Evolutionary conservation across 2,113 vertebrate genomes (phyloP).

Genomic region (Ptilonorhynchus violaceus): DNA sequence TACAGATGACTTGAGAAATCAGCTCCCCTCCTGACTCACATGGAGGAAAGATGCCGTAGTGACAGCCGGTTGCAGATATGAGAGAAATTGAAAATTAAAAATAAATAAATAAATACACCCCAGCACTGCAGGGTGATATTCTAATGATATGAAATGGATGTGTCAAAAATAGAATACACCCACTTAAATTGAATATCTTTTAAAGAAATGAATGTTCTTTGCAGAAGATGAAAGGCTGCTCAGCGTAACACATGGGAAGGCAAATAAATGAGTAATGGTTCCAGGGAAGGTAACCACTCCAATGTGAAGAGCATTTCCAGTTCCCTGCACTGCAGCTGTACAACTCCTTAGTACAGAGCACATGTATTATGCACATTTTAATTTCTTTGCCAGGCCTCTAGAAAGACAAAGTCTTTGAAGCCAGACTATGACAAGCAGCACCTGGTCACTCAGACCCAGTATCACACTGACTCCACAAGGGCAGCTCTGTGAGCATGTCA

Average conservation of each 20-base stretch:
- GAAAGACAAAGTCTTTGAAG: background rate
- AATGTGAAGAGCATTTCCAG: background rate
- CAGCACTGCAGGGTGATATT: constrained; percentile 9
- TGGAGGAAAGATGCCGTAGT: background rate
- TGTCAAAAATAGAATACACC: constrained; percentile 56
- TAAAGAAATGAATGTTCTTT: constrained; percentile 17
- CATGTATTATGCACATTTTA: background rate
- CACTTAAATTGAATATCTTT: constrained; percentile 30
- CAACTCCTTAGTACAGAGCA: background rate
- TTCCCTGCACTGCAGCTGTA: background rate
- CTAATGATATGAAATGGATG: constrained; percentile 41
- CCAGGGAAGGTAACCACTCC: background rate
- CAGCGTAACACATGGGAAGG: background rate
- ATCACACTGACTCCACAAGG: background rate
- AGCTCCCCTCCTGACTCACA: background rate
- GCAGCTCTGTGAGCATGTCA: background rate
- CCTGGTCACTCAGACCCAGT: background rate
- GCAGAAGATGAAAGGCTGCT: constrained; percentile 20
- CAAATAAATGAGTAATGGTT: constrained; percentile 26
- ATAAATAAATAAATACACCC: background rate
- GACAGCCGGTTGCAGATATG: background rate
- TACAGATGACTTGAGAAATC: background rate
- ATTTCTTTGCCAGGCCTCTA: background rate
- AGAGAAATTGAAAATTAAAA: background rate
- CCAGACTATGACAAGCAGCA: background rate